Evolutionary conservation across 2,797 vertebrate genomes (phyloP), one percentile per base, ranked within the genome.

Genomic region (Eutrigla gurnardus): DNA sequence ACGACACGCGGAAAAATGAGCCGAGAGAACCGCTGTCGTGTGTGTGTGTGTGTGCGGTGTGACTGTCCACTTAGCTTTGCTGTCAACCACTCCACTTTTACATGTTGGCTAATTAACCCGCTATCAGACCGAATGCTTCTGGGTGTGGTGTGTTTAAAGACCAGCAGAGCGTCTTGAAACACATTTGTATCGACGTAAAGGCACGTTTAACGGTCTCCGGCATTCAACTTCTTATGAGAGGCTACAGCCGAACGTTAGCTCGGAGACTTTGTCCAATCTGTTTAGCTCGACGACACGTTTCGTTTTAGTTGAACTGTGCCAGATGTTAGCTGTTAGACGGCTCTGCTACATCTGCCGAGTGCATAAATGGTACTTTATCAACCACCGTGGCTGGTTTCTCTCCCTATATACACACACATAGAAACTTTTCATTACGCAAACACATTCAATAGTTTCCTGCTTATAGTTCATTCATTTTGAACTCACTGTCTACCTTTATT

Each of bases 1-100:
- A 53, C 45, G 32, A 65, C 33, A 63, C 12, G 17, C 18, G 57
- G 11, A 7, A 67, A 25, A 85, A 71, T 33, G 46, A 73, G 33
- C 5, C n/a, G n/a, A 53, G 59, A 62, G 17, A n/a, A 58, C 25
- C 73, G 73, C 42, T 43, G 45, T 71, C 77, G 77, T 76, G 77
- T 65, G 25, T 12, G 25, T 25, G 25, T 73, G 74, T 53, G 65
- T 60, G 65, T 60, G 68, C 61, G 55, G 50, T 57, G 65, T 77
- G 71, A 73, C 58, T 78, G 75, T 83, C 55, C 70, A 68, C 75
- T 82, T 85, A 91, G 87, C 88, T 78, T 78, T 35, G 17, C 57
- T 70, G 73, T 87, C 76, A 86, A 12, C 32, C 65, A 42, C 49
- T 83, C 25, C 62, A 82, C 81, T 63, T 75, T 18, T 32, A 10